Evolutionary conservation across 2,797 vertebrate genomes (phyloP).

Genomic region (Danio aesculapii): DNA sequence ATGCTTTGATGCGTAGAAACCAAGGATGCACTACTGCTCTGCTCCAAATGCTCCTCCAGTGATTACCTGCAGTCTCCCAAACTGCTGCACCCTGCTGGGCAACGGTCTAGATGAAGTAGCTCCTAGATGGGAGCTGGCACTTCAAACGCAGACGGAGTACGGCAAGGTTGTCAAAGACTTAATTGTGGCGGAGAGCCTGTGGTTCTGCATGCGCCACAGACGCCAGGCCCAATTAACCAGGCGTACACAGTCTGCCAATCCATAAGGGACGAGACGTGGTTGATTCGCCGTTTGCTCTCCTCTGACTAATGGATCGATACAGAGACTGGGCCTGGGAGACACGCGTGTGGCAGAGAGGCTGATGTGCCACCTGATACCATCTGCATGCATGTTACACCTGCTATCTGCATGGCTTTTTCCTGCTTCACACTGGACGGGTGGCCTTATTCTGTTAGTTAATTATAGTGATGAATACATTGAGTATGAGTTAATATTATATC

Average conservation of each 20-base stretch:
- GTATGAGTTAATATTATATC: too few relatives aligned
- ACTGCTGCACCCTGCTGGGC: constrained; percentile 40
- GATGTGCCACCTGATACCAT: not conserved
- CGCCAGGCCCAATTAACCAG: constrained; percentile 74
- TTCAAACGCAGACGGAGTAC: constrained; percentile 60
- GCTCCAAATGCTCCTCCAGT: constrained; percentile 56
- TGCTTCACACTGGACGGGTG: not conserved
- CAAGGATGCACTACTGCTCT: constrained; percentile 30
- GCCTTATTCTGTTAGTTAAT: constrained; percentile 22
- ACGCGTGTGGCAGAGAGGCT: not conserved
- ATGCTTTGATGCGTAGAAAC: constrained; percentile 25
- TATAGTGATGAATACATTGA: constrained; percentile 17
- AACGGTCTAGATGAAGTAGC: constrained; percentile 63
- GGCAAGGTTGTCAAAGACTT: constrained; percentile 69
- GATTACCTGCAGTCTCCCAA: constrained; percentile 60
- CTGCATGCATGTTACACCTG: constrained; percentile 2
- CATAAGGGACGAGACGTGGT: constrained; percentile 55
- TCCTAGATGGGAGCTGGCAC: constrained; percentile 66
- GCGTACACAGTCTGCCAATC: constrained; percentile 68
- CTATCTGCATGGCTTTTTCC: constrained; percentile 4
- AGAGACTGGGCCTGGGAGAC: constrained; percentile 26
- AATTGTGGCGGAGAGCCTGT: constrained; percentile 71
- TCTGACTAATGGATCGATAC: constrained; percentile 68
- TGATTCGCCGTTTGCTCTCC: constrained; percentile 64
- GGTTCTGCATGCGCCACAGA: constrained; percentile 71